phyloP scores from a whole-genome alignment of 2,113 vertebrate species.

The Axis porcinus region DNA sequence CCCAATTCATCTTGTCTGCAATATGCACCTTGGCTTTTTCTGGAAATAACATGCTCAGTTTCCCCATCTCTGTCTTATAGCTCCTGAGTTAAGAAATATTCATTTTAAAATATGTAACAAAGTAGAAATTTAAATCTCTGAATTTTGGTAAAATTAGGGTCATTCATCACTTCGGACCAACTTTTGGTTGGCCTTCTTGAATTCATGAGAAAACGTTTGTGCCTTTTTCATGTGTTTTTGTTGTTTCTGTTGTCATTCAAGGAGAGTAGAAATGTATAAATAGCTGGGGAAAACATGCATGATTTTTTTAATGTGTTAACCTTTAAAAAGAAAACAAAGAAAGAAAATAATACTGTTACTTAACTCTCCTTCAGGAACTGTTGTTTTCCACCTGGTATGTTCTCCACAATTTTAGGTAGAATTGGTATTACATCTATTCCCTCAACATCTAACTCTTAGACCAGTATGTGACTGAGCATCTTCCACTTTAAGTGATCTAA shows the following conservation, averaged over 20 bases:
- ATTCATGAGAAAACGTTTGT: background rate
- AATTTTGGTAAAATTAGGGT: background rate
- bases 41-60: background rate
- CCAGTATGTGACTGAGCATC: constrained; percentile 68
- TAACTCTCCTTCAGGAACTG: constrained; percentile 25
- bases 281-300: background rate
- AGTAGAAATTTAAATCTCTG: background rate
- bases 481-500: constrained; percentile 70
- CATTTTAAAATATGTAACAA: background rate
- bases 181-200: background rate
- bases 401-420: constrained; percentile 23
- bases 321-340: background rate
- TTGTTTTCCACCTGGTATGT: constrained; percentile 28
- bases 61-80: background rate
- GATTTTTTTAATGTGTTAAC: background rate
- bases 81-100: background rate
- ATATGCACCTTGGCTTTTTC: background rate
- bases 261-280: background rate
- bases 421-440: constrained; percentile 62
- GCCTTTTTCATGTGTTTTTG: background rate
- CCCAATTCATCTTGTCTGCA: background rate
- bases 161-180: background rate
- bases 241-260: background rate
- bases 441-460: constrained; percentile 53
- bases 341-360: constrained; percentile 22